phyloP scores from a whole-genome alignment of 2,888 invertebrate species.

The Amphimallon solstitiale region DNA sequence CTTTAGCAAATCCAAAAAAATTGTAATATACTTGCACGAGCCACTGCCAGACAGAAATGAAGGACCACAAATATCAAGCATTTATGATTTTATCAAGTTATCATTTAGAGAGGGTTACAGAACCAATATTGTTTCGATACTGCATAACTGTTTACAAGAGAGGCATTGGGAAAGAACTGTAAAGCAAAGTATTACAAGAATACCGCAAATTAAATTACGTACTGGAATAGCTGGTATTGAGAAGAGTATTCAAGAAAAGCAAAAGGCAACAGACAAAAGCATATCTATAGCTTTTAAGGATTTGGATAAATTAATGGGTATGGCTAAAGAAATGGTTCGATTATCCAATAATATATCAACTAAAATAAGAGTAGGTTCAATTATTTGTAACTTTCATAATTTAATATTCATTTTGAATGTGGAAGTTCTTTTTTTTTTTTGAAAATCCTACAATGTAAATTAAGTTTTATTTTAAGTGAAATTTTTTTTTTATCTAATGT shows the following conservation, averaged over 20 bases:
- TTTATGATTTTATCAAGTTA: conserved; percentile 80
- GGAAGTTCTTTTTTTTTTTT: too few species aligned
- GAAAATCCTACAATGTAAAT: too few species aligned
- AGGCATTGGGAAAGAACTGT: conserved; percentile 70
- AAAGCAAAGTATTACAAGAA: conserved; percentile 45
- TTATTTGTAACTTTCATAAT: not conserved
- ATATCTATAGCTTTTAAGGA: conserved; percentile 96
- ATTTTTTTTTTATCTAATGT: too few species aligned
- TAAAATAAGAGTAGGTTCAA: conserved; percentile 79
- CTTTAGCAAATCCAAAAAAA: conserved; percentile 83
- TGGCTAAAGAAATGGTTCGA: conserved; percentile 97
- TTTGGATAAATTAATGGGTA: conserved; percentile 90
- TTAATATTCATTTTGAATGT: too few species aligned
- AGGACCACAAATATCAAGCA: conserved; percentile 79
- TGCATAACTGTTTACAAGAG: conserved; percentile 72
- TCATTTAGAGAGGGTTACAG: conserved; percentile 88
- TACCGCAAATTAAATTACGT: conserved; percentile 73
- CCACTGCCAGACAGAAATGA: conserved; percentile 66
- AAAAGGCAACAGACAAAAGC: conserved; percentile 89
- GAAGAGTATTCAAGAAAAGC: conserved; percentile 88
- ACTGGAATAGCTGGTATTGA: conserved; percentile 97
- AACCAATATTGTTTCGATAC: conserved; percentile 69
- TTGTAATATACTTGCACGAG: conserved; percentile 79
- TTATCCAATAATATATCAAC: conserved; percentile 91
- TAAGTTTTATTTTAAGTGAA: too few species aligned